These are phyloP conservation scores for Luperina nickerlii DNA, from an alignment of 2,888 invertebrate genomes.

Conservation along the genomic window DNA sequence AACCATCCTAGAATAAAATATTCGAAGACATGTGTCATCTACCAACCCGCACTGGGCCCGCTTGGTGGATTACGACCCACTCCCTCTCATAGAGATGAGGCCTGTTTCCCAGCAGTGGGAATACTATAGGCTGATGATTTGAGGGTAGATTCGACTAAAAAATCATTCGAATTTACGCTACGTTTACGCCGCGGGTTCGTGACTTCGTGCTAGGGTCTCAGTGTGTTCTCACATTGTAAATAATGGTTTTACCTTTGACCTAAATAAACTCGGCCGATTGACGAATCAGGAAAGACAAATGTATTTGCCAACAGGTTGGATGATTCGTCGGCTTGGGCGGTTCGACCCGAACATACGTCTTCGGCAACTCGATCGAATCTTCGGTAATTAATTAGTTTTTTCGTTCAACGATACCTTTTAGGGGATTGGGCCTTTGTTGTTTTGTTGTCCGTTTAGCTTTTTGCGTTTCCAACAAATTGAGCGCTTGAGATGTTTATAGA, in stretches of 20 bases:
- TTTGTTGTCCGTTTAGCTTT: conserved; percentile 51
- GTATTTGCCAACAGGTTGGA: conserved; percentile 72
- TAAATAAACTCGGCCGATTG: conserved; percentile 72
- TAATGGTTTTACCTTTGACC: conserved; percentile 66
- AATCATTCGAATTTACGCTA: neutral
- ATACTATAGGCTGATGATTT: neutral
- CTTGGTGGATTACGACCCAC: neutral
- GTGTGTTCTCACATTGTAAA: conserved; percentile 46
- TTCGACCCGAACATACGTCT: conserved; percentile 56
- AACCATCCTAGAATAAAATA: neutral
- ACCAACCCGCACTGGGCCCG: neutral
- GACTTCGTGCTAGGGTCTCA: neutral
- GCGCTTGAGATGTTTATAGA: conserved; percentile 54
- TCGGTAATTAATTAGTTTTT: conserved; percentile 77
- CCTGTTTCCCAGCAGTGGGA: too few relatives aligned
- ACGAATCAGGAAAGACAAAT: conserved; percentile 64
- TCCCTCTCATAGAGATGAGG: neutral
- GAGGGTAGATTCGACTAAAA: neutral
- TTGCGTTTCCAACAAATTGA: conserved; percentile 59
- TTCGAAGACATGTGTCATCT: neutral
- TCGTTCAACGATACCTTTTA: conserved; percentile 60
- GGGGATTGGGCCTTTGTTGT: conserved; percentile 56
- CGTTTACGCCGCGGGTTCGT: too few relatives aligned
- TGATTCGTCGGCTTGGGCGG: conserved; percentile 68
- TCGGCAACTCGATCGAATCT: conserved; percentile 70